Base-by-base conservation (phyloP, 2,113 vertebrate species). In the Trematocara nigrifrons region DNA sequence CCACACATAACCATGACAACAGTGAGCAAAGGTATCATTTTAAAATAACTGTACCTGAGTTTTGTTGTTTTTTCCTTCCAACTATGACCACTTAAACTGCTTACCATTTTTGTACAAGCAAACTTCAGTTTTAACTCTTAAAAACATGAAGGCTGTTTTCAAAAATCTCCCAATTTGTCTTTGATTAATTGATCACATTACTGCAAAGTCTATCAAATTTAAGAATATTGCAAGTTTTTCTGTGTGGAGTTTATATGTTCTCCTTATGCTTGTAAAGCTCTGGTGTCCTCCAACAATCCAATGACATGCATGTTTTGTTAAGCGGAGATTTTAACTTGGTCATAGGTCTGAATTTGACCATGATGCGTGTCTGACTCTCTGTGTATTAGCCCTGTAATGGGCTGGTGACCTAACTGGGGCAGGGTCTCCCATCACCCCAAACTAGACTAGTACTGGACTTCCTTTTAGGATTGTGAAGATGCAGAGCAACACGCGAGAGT, bases 1-100 rank as follows among this genome's bases (percentile, higher is more conserved):
- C 74, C 76, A 78, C 56, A 54, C 66, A 85, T 90, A 85, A 92
- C 89, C 90, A 95, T 86, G 85, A 93, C 89, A 94, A 94, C 94
- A 74, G 71, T 13, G 56, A 85, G 86, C 79, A 33, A 66, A 42
- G 38, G 47, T 80, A 49, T 22, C 5, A 51, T 59, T 85, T 86
- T 22, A 69, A 86, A 51, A 87, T 80, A 26, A 80, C 29, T 26
- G 26, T 11, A 82, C 47, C 18, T 66, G 22, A 31, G 5, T 64
- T 83, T 47, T 47, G 2, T 35, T 64, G 20, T 74, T 74, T 47
- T 29, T 71, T 45, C 20, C 26, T 31, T 35, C 20, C 56, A 49
- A 31, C 26, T 49, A 49, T 76, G 22, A 49, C 26, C 45, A 49
- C 26, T 74, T 31, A 51, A 3, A 76, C 71, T 51, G 45, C 42